phyloP scores from a whole-genome alignment of 2,113 vertebrate species.

The Romanogobio albipinnatus region DNA sequence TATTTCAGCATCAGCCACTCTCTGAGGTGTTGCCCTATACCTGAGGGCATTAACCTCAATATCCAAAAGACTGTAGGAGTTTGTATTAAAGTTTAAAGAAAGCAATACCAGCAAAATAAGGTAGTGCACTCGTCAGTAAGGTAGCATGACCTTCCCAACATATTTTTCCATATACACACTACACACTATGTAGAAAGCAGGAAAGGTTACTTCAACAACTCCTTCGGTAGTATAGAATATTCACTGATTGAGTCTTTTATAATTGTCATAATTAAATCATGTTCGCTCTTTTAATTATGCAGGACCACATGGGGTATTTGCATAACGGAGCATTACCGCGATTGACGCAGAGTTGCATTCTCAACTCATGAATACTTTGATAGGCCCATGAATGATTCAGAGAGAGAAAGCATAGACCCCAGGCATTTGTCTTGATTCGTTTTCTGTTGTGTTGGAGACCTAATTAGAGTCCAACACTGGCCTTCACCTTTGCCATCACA shows the following conservation, averaged over 20 bases:
- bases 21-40: neutral
- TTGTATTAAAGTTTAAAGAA: conserved; percentile 33
- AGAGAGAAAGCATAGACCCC: conserved; percentile 20
- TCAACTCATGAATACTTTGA: conserved; percentile 25
- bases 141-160: neutral
- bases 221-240: neutral
- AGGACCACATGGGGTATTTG: conserved; percentile 15
- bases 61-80: conserved; percentile 35
- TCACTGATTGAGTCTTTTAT: conserved; percentile 14
- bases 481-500: conserved; percentile 45
- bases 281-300: conserved; percentile 2
- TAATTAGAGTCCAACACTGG: conserved; percentile 56
- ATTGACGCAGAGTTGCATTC: conserved; percentile 29
- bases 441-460: conserved; percentile 55
- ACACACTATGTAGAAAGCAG: neutral
- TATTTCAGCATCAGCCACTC: neutral
- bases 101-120: conserved; percentile 26
- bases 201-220: neutral
- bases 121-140: neutral
- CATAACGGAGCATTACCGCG: conserved; percentile 21
- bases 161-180: neutral
- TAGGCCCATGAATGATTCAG: conserved; percentile 44
- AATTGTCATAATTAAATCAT: conserved; percentile 21
- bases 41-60: conserved; percentile 43
- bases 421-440: conserved; percentile 50